A percentile compares a stretch with the other conserved stretches of the same genome.
Conservation (phyloP, 2,888 invertebrate species). For the Caenorhabditis wallacei region DNA sequence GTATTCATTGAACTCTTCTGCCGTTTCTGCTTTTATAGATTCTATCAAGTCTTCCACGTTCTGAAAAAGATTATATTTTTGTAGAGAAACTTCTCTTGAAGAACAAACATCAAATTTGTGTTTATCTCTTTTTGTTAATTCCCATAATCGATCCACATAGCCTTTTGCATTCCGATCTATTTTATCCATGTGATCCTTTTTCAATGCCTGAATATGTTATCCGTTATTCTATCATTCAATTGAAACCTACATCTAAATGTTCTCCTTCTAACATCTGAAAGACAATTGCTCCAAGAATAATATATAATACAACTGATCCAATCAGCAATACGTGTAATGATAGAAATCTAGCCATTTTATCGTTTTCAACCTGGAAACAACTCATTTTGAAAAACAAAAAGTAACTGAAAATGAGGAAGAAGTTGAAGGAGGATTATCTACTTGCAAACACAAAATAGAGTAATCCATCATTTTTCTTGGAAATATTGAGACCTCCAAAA, state of each 20-base stretch:
- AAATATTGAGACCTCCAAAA: conserved; percentile 3
- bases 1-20: conserved; percentile 76
- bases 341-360: conserved; percentile 71
- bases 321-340: conserved; percentile 79
- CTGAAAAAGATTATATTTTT: conserved; percentile 28
- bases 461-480: conserved; percentile 34
- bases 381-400: conserved; percentile 24
- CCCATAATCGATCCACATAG: conserved; percentile 74
- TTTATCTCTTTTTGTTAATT: conserved; percentile 57
- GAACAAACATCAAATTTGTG: conserved; percentile 16
- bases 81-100: background rate
- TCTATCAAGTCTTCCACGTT: conserved; percentile 66
- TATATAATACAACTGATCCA: conserved; percentile 76
- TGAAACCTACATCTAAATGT: conserved; percentile 68
- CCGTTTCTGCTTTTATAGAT: conserved; percentile 67
- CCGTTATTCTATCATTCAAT: background rate
- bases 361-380: conserved; percentile 39
- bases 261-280: conserved; percentile 72
- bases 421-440: conserved; percentile 20
- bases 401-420: background rate
- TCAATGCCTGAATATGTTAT: conserved; percentile 62
- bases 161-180: conserved; percentile 73
- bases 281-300: conserved; percentile 76
- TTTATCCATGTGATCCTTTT: conserved; percentile 69
- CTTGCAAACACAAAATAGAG: conserved; percentile 23